Conservation (phyloP, 2,888 invertebrate genomes). For the Dasypolia templi region DNA sequence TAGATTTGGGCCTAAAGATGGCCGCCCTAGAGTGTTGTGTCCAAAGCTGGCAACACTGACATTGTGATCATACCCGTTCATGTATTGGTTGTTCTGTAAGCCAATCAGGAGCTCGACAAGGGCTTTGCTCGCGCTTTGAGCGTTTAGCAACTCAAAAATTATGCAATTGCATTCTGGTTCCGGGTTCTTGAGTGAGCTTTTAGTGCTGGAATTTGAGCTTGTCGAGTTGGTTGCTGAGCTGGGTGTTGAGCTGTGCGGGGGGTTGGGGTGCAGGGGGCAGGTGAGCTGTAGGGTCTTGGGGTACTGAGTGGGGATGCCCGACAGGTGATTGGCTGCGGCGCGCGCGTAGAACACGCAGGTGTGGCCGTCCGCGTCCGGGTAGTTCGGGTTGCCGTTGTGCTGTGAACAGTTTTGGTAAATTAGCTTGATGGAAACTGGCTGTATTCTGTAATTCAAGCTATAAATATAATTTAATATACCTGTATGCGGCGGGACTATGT, state of each 20-base stretch:
- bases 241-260: conserved; percentile 69
- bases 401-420: conserved; percentile 78
- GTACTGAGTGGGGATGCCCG: conserved; percentile 84
- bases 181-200: conserved; percentile 77
- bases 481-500: too few relatives aligned
- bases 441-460: not conserved
- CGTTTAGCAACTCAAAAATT: conserved; percentile 85
- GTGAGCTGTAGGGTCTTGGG: conserved; percentile 82
- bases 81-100: conserved; percentile 87
- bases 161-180: conserved; percentile 88
- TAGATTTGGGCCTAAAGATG: conserved; percentile 79
- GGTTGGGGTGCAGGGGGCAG: conserved; percentile 84
- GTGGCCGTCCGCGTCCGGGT: conserved; percentile 92
- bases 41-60: conserved; percentile 69
- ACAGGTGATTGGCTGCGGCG: conserved; percentile 88
- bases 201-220: conserved; percentile 78
- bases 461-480: too few relatives aligned
- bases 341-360: conserved; percentile 89
- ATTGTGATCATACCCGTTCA: conserved; percentile 83
- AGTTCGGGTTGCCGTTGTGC: conserved; percentile 98
- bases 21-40: conserved; percentile 80
- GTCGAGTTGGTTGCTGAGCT: conserved; percentile 77
- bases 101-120: conserved; percentile 86
- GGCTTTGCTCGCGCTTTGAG: conserved; percentile 86
- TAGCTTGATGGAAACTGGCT: too few relatives aligned